Evolutionary conservation across 2,888 invertebrate genomes (phyloP).

Genomic region (Carpatolechia fugitivella): DNA sequence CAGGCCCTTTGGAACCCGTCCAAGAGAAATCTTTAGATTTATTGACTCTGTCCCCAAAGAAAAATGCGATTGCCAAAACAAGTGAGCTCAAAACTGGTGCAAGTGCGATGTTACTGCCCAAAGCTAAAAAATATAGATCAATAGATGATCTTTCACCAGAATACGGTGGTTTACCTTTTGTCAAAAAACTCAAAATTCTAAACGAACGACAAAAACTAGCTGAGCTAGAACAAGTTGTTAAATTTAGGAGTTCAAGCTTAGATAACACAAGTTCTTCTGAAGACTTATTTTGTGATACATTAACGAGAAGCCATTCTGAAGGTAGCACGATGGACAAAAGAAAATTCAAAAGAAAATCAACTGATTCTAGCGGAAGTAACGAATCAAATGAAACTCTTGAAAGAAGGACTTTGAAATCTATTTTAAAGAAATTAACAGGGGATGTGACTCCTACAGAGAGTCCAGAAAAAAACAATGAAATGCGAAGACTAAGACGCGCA

Average conservation of each 20-base stretch:
- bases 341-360: slow-evolving; percentile 68
- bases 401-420: slow-evolving; percentile 89
- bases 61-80: slow-evolving; percentile 40
- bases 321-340: slow-evolving; percentile 86
- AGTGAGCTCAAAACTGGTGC: slow-evolving; percentile 45
- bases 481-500: slow-evolving; percentile 86
- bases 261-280: slow-evolving; percentile 84
- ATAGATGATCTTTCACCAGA: slow-evolving; percentile 93
- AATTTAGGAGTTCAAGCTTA: slow-evolving; percentile 88
- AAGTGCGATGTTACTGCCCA: slow-evolving; percentile 48
- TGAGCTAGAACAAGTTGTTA: slow-evolving; percentile 87
- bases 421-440: slow-evolving; percentile 89
- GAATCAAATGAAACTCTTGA: slow-evolving; percentile 90
- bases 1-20: slow-evolving; percentile 68
- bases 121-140: slow-evolving; percentile 86
- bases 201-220: slow-evolving; percentile 93
- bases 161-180: slow-evolving; percentile 91
- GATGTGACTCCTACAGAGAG: slow-evolving; percentile 74
- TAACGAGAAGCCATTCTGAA: slow-evolving; percentile 90
- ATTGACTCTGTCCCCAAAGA: slow-evolving; percentile 64
- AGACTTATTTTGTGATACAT: slow-evolving; percentile 75
- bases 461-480: slow-evolving; percentile 77
- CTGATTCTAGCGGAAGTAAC: slow-evolving; percentile 57
- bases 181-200: slow-evolving; percentile 92
- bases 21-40: slow-evolving; percentile 69